Conservation (phyloP, 1,140 invertebrate genomes). For the Ericerus pela region DNA sequence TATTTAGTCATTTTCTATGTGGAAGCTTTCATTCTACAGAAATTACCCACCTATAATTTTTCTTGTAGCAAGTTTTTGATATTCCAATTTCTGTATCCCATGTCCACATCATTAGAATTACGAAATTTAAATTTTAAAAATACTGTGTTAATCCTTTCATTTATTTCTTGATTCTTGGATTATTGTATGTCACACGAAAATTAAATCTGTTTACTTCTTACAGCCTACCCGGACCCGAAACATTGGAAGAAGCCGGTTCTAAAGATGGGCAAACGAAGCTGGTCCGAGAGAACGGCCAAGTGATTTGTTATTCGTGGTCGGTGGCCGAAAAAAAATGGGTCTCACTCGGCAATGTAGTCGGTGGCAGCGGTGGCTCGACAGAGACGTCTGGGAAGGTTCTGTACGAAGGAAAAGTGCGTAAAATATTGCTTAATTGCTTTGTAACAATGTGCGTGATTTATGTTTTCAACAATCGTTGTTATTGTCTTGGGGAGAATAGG, state of each 20-base stretch:
- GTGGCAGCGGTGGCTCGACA: conserved; percentile 43
- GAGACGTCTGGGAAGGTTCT: conserved; percentile 53
- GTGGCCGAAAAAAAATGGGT: conserved; percentile 54
- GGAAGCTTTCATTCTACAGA: no score
- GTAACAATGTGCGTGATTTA: neutral
- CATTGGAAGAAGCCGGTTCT: conserved; percentile 57
- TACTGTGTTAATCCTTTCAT: no score
- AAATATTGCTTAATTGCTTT: neutral
- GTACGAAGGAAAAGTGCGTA: conserved; percentile 53
- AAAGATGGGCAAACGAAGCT: conserved; percentile 75
- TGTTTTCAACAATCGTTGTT: neutral
- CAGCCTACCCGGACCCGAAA: conserved; percentile 62
- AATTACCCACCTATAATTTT: no score
- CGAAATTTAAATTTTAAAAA: no score
- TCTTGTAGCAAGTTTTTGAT: no score
- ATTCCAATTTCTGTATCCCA: no score
- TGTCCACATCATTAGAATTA: no score
- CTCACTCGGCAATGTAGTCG: conserved; percentile 78
- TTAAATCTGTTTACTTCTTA: conserved; percentile 21
- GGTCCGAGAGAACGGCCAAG: conserved; percentile 52
- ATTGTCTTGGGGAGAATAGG: conserved; percentile 32
- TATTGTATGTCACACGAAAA: neutral
- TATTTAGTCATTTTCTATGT: no score
- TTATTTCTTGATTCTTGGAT: neutral
- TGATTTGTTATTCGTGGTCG: conserved; percentile 69